Conservation (phyloP, 2,888 invertebrate species). For the Hirtodrosophila alboralis region DNA sequence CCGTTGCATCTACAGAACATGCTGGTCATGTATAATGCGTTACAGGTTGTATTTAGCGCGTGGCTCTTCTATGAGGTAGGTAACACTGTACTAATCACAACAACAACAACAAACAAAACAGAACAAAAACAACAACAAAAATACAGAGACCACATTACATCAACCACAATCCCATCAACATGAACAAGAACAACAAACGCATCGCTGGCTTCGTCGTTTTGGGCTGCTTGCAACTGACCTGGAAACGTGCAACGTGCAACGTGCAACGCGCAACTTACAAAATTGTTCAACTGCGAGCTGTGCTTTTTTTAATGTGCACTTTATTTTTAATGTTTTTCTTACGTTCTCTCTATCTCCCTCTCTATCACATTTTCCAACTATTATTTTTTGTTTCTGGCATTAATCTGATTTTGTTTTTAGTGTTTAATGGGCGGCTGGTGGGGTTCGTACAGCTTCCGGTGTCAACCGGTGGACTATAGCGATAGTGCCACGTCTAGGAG, state of each 20-base stretch:
- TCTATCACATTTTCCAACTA: conserved; percentile 34
- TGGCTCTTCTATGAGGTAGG: conserved; percentile 97
- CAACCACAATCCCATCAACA: conserved; percentile 21
- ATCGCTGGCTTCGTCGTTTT: conserved; percentile 51
- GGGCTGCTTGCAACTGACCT: conserved; percentile 45
- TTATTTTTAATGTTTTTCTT: conserved; percentile 48
- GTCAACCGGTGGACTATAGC: conserved; percentile 96
- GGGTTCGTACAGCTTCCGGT: conserved; percentile 93
- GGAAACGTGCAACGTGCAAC: conserved; percentile 23
- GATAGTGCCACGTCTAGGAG: conserved; percentile 91
- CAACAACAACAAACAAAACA: conserved; percentile 14
- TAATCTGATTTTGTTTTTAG: conserved; percentile 85
- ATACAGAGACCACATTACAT: conserved; percentile 4
- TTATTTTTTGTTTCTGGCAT: conserved; percentile 60
- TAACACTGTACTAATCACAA: conserved; percentile 38
- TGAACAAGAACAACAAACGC: conserved; percentile 12
- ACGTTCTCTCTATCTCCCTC: conserved; percentile 29
- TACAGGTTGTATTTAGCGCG: conserved; percentile 95
- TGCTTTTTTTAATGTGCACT: conserved; percentile 39
- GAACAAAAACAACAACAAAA: conserved; percentile 13
- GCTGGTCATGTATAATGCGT: conserved; percentile 92
- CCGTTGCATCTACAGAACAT: conserved; percentile 92
- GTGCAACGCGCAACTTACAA: conserved; percentile 8
- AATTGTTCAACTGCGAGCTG: conserved; percentile 5
- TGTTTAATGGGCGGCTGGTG: conserved; percentile 96